Base-by-base conservation (phyloP, 1,140 invertebrate species). In the Theocolax elegans region DNA sequence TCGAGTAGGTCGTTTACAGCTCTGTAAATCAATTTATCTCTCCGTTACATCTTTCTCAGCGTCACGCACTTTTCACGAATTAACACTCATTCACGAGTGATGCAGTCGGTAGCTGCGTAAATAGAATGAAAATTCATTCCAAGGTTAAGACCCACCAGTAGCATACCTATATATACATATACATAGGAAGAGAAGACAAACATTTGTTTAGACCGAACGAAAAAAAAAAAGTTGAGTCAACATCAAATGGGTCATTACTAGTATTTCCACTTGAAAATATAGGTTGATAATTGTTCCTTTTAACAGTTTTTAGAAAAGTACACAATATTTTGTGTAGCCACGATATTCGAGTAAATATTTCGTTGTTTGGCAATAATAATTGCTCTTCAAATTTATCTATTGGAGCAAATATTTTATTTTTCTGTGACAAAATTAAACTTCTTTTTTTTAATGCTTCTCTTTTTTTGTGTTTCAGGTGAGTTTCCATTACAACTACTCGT, bases 11-110 rank as follows among this genome's bases (percentile, higher is more conserved):
- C 25, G 27, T 48, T 27, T 38, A 35, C 27, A 27, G 25, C 42
- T 27, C 21, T 9, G 60, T 63, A 63, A 63, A 63, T 63, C 60
- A 63, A 63, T 63, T 63, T 63, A 63, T 63, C 60, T 49, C 13
- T 60, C 40, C 10, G 6, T 8, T 46, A 21, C 40, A 40, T 60
- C 58, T 35, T 60, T 60, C 42, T 40, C 40, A 44, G 21, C 35
- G 56, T 44, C 59, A 25, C 60, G 40, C 21, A 38, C 40, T 35
- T 65, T 65, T 65, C 63, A 40, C 63, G 35, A 53, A 65, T 65
- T 65, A 65, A 65, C 63, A 54, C 63, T 53, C 44, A 38, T 49
- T 63, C n/a, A 49, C 56, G 53, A 53, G 21, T n/a, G n/a, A 35
- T 35, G 15, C 15, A 4, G 7, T 27, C 21, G 38, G 21, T 40